These are phyloP conservation scores for Scaptomyza parva DNA, from an alignment of 2,888 invertebrate species.

Conservation along the genomic window DNA sequence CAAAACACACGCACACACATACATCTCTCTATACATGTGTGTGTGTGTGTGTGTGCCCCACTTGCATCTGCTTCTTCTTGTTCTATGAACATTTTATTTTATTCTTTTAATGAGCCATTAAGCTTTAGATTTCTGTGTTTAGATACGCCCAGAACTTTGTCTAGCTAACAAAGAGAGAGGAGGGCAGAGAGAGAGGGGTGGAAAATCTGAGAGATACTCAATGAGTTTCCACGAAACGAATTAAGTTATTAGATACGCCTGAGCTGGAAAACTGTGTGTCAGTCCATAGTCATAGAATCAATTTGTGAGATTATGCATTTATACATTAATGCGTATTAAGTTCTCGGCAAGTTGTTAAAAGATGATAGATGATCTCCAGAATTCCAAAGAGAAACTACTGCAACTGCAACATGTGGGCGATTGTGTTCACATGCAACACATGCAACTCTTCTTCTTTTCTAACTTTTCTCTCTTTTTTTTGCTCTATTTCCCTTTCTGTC, in stretches of 20 bases:
- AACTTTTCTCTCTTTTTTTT: no score
- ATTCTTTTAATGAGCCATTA: constrained; percentile 73
- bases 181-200: no score
- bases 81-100: constrained; percentile 8
- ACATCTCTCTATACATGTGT: no score
- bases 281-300: constrained; percentile 57
- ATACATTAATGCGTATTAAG: constrained; percentile 11
- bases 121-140: constrained; percentile 75
- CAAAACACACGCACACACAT: constrained; percentile 49
- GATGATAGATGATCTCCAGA: constrained; percentile 33
- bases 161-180: no score
- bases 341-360: constrained; percentile 31
- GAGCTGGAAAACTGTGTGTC: constrained; percentile 53
- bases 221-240: constrained; percentile 73
- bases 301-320: constrained; percentile 49
- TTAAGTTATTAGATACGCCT: constrained; percentile 76
- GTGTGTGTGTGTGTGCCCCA: constrained; percentile 39
- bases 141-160: constrained; percentile 68
- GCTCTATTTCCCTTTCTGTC: no score
- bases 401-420: constrained; percentile 33
- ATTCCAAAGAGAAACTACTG: not conserved
- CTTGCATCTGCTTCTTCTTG: constrained; percentile 27
- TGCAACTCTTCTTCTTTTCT: no score
- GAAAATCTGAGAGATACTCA: constrained; percentile 47
- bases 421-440: not conserved